Evolutionary conservation across 1,140 invertebrate species (phyloP).

Genomic region (Steinernema feltiae): DNA sequence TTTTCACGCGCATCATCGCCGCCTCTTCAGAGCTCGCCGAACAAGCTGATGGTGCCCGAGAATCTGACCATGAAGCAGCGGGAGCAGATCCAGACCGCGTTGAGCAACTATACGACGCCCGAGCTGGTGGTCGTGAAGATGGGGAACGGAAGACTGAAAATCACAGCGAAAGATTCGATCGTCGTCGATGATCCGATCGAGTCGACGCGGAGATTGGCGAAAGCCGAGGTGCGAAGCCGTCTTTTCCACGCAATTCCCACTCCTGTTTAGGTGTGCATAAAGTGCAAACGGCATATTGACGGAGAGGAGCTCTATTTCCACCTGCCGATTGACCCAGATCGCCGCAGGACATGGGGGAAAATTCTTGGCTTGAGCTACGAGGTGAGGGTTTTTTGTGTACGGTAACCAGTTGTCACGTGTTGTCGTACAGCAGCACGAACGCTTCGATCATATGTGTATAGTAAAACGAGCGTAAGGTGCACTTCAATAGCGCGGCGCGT

Average conservation of each 20-base stretch:
- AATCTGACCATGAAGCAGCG: not conserved
- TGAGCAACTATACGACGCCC: constrained; percentile 3
- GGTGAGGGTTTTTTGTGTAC: not conserved
- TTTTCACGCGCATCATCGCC: not conserved
- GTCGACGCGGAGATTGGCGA: not conserved
- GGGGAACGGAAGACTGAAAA: not conserved
- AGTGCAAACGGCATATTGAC: not conserved
- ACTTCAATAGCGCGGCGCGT: not conserved
- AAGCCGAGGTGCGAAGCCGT: not conserved
- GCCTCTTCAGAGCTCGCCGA: not conserved
- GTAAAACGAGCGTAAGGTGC: not conserved
- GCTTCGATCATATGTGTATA: not conserved
- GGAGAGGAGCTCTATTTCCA: not conserved
- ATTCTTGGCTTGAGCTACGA: constrained; percentile 5
- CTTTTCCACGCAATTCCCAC: too few relatives aligned
- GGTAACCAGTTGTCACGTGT: too few relatives aligned
- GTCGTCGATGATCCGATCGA: not conserved
- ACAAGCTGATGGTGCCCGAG: not conserved
- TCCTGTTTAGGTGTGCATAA: not conserved
- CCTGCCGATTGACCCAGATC: not conserved
- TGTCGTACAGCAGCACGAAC: not conserved
- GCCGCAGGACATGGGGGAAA: not conserved
- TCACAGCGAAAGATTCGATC: not conserved
- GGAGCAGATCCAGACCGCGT: not conserved
- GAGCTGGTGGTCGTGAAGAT: not conserved